A percentile compares a stretch with the other conserved stretches of the same genome.
phyloP scores from a whole-genome alignment of 2,113 vertebrate species.

The Nibea albiflora region DNA sequence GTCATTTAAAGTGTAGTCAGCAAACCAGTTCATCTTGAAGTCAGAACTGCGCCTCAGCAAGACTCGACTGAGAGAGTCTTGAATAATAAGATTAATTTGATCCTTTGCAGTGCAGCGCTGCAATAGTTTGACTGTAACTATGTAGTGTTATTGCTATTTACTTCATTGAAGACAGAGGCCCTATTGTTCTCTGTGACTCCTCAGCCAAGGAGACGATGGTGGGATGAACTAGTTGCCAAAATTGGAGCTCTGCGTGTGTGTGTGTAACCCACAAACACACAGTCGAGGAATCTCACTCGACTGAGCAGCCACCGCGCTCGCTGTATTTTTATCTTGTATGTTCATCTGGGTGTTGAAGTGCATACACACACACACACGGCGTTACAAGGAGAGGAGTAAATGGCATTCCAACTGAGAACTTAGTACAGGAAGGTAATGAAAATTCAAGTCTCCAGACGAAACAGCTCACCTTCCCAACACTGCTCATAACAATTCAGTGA shows the following conservation, averaged over 20 bases:
- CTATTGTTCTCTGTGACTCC: constrained; percentile 69
- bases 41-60: constrained; percentile 43
- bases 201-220: constrained; percentile 64
- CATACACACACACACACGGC: not conserved
- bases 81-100: constrained; percentile 56
- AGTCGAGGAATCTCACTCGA: constrained; percentile 56
- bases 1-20: constrained; percentile 71
- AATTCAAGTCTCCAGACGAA: constrained; percentile 8
- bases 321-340: constrained; percentile 42
- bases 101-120: constrained; percentile 42
- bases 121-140: constrained; percentile 41
- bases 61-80: constrained; percentile 3
- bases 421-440: constrained; percentile 11
- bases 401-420: constrained; percentile 5
- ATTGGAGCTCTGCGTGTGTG: constrained; percentile 40
- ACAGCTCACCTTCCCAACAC: constrained; percentile 1
- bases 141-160: constrained; percentile 57
- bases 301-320: constrained; percentile 16
- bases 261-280: constrained; percentile 61
- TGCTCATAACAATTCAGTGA: constrained; percentile 4
- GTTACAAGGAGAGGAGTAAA: not conserved
- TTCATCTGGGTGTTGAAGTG: constrained; percentile 11
- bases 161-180: constrained; percentile 64
- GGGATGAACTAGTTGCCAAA: constrained; percentile 64
- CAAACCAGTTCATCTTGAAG: constrained; percentile 61